A percentile compares a stretch with the other conserved stretches of the same genome.
Evolutionary conservation across 2,797 vertebrate genomes (phyloP).

Genomic region (Melanotaenia boesemani): DNA sequence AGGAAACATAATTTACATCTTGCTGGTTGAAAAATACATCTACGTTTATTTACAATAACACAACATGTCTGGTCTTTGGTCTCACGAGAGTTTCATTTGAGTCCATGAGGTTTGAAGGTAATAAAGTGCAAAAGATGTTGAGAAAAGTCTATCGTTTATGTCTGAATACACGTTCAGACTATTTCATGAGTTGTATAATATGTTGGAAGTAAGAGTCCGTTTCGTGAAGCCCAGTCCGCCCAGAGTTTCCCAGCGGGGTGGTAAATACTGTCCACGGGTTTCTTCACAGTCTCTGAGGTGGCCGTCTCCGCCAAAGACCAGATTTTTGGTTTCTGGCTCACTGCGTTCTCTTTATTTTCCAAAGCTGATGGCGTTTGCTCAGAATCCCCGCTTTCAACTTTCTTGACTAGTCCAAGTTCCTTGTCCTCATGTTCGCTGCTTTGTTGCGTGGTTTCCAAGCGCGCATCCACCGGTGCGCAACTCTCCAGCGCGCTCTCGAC

Average conservation of each 20-base stretch:
- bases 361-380: slow-evolving; percentile 37
- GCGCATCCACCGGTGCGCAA: slow-evolving; percentile 44
- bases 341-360: slow-evolving; percentile 77
- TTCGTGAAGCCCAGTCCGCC: slow-evolving; percentile 82
- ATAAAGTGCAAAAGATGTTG: slow-evolving; percentile 81
- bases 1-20: slow-evolving; percentile 84
- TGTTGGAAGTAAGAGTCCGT: slow-evolving; percentile 71
- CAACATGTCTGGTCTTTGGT: slow-evolving; percentile 76
- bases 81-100: slow-evolving; percentile 53
- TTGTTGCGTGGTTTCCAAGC: slow-evolving; percentile 44
- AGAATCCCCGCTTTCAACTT: slow-evolving; percentile 43
- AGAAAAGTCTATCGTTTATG: slow-evolving; percentile 39
- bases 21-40: slow-evolving; percentile 77
- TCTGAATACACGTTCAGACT: slow-evolving; percentile 51
- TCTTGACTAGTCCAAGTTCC: slow-evolving; percentile 29
- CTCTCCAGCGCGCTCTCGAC: slow-evolving; percentile 33
- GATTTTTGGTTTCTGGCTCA: slow-evolving; percentile 91
- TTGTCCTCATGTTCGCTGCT: slow-evolving; percentile 6
- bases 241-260: slow-evolving; percentile 77
- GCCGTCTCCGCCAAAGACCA: slow-evolving; percentile 97
- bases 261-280: slow-evolving; percentile 55
- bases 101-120: slow-evolving; percentile 63
- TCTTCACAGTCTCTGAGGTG: slow-evolving; percentile 82
- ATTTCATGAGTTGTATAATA: slow-evolving; percentile 69
- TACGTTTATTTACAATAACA: slow-evolving; percentile 82